Conservation (phyloP, 1,140 invertebrate species). For the Pogonomyrmex barbatus region DNA sequence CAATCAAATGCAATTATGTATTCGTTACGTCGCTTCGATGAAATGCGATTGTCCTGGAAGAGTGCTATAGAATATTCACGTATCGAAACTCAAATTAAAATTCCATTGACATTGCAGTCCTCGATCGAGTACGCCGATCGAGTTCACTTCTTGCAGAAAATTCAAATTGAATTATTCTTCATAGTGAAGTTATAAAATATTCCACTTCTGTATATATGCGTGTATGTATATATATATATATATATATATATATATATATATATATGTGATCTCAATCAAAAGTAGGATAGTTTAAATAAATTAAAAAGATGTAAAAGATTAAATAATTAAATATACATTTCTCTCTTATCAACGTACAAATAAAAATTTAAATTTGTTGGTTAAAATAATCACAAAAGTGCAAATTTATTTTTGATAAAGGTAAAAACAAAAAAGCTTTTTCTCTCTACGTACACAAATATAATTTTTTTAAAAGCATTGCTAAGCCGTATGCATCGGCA, state of each 20-base stretch:
- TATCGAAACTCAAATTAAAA: slow-evolving; percentile 46
- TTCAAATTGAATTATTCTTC: slow-evolving; percentile 28
- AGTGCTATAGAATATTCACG: slow-evolving; percentile 38
- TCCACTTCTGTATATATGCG: not conserved
- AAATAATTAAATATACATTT: not conserved
- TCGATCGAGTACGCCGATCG: slow-evolving; percentile 35
- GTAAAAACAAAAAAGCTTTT: not conserved
- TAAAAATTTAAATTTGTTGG: not conserved
- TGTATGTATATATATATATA: too few relatives aligned
- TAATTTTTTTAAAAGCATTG: not conserved
- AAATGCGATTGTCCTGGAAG: slow-evolving; percentile 20
- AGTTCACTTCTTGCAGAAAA: slow-evolving; percentile 1
- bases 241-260: not conserved
- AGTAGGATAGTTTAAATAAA: too few relatives aligned
- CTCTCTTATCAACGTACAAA: not conserved
- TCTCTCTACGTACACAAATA: not conserved
- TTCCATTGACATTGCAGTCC: slow-evolving; percentile 37
- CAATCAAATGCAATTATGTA: slow-evolving; percentile 55
- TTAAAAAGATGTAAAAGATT: too few relatives aligned
- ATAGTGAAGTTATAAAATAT: not conserved
- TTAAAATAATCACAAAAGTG: not conserved
- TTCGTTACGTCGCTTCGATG: slow-evolving; percentile 36
- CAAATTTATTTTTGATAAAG: not conserved
- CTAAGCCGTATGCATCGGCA: not conserved
- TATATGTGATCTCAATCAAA: not conserved